Base-by-base conservation (phyloP, 1,140 invertebrate species). In the Ips typographus region DNA sequence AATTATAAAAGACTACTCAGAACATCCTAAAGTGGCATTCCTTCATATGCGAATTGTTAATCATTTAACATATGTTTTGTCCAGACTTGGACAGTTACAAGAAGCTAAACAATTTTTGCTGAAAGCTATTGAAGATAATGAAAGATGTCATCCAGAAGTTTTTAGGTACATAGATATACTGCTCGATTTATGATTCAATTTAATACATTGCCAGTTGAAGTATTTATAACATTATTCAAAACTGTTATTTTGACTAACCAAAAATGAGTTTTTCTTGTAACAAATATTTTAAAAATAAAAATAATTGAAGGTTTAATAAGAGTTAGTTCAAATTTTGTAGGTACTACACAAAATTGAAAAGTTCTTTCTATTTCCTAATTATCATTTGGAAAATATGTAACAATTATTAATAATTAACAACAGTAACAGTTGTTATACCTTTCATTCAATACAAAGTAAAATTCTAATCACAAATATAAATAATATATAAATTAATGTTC, bases 31-130 rank as follows among this genome's bases (percentile, higher is more conserved):
- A 41, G 68, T 79, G 5, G 67, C 63, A 7, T 79, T 77, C 68
- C 63, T 90, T 86, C 77, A 94, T 94, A 80, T 98, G 94, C 40
- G 89, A 87, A 77, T 95, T 89, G 77, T 96, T 90, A 75, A 98
- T 94, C 68, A 98, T 82, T 80, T 98, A 94, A 40, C 95, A 2
- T 78, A 76, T 55, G 65, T 74, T 38, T 55, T 74, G 7, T 76
- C 74, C 7, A 75, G 76, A 56, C 42, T 75, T 5, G 77, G 74
- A 22, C 68, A 75, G 36, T 68, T 75, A 22, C 65, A 73, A 8
- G 71, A 68, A 66, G 76, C 77, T 3, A 73, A 72, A 70, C 51
- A 68, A 22, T 40, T 75, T 3, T 63, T 79, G 5, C 57, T 74
- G 63, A 68, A 69, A 37, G 73, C 76, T 7, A 69, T 74, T 8